Evolutionary conservation across 2,113 vertebrate species (phyloP).

Genomic region (Phyllopteryx taeniolatus): DNA sequence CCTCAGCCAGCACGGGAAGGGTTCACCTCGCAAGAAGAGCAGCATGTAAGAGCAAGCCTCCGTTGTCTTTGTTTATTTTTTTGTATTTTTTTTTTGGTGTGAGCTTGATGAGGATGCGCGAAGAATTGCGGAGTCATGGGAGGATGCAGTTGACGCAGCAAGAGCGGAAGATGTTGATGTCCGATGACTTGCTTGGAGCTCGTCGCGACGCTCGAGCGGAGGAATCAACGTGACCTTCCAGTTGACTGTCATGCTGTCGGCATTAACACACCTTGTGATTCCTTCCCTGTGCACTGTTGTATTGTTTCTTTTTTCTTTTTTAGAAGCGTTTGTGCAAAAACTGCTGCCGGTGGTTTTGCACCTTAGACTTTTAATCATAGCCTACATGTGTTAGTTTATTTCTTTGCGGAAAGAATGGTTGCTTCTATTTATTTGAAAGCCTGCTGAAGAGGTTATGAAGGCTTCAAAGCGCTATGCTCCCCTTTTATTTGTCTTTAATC

Average conservation of each 20-base stretch:
- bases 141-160: conserved; percentile 6
- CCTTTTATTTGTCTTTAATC: conserved; percentile 27
- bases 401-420: background rate
- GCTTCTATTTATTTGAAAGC: background rate
- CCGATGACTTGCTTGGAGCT: background rate
- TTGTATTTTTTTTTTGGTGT: background rate
- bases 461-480: conserved; percentile 5
- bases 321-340: background rate
- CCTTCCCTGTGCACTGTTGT: background rate
- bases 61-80: conserved; percentile 32
- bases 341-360: conserved; percentile 16
- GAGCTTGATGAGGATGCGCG: background rate
- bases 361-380: conserved; percentile 22
- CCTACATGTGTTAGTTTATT: conserved; percentile 12
- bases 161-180: background rate
- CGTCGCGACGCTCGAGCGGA: background rate
- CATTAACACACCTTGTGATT: conserved; percentile 4
- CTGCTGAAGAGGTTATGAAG: background rate
- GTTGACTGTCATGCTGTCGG: background rate
- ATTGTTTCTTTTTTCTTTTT: background rate
- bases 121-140: background rate
- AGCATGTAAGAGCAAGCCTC: conserved; percentile 65
- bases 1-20: conserved; percentile 63
- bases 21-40: conserved; percentile 57
- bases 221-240: background rate